Percentiles rank a stretch among this genome's conserved stretches.
These are phyloP conservation scores for Parazoanthus atlanticus DNA, from an alignment of 92 coral and sea anemone species.

Conservation along the genomic window DNA sequence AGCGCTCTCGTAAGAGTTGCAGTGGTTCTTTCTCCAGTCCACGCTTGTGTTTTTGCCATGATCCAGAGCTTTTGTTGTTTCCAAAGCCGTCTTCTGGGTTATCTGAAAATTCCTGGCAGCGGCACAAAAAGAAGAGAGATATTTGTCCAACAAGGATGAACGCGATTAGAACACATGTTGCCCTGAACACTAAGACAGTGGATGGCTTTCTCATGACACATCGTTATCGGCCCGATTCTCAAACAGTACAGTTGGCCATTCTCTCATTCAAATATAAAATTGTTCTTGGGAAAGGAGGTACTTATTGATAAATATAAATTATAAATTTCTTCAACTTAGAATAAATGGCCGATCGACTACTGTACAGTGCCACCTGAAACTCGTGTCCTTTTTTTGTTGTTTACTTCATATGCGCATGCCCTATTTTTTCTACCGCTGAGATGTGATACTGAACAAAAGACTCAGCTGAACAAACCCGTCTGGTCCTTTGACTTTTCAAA, in stretches of 20 bases:
- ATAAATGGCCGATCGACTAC: background rate
- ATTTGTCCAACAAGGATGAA: conserved; percentile 77
- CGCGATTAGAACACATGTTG: conserved; percentile 76
- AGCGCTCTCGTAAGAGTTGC: background rate
- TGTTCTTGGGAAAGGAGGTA: background rate
- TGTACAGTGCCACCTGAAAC: background rate
- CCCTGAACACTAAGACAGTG: conserved; percentile 68
- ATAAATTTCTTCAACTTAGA: conserved; percentile 36
- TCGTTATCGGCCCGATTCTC: background rate
- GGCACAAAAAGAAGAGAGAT: conserved; percentile 66
- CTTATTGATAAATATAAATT: conserved; percentile 6
- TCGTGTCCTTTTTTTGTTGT: background rate
- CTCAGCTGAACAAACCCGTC: conserved; percentile 2
- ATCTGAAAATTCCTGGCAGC: conserved; percentile 60
- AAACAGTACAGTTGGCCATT: background rate
- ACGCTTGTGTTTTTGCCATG: background rate
- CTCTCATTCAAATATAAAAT: background rate
- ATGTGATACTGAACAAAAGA: no score
- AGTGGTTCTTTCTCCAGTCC: conserved; percentile 7
- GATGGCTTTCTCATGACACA: conserved; percentile 82
- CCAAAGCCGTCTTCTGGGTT: background rate
- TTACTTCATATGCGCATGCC: conserved; percentile 33
- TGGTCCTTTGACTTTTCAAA: background rate
- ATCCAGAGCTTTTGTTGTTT: background rate
- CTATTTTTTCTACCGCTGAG: conserved; percentile 22